Evolutionary conservation across 1,140 invertebrate genomes (phyloP), one percentile per base, ranked within the genome.

Genomic region (Zaprionus kolodkinae): DNA sequence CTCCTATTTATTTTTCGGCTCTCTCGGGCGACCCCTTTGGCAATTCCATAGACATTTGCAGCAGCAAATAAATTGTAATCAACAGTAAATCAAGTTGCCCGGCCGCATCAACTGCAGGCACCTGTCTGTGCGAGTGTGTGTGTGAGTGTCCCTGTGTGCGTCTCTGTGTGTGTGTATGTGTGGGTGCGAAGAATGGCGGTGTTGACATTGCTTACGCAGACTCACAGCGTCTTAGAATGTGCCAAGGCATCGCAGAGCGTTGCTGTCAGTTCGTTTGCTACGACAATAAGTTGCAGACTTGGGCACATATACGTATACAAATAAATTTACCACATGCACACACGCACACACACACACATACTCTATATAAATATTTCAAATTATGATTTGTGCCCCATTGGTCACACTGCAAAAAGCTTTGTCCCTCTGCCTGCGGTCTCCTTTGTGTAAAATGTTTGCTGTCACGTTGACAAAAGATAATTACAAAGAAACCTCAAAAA

Each of bases 331-430:
- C 52, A 45, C 17, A 56, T 15, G 21, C 43, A 45, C n/a, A 7
- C 56, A 69, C 38, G 21, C 43, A 45, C n/a, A 7, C 56, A 35
- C 43, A 45, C n/a, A 7, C 56, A 69, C 38, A 15, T 61, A 40
- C 48, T 25, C 43, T 66, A 65, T 69, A 52, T 63, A 78, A 48
- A 89, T 84, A 88, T 84, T 81, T 88, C 60, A 89, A 89, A 88
- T 81, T 88, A 88, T 89, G 85, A 88, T 88, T 85, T 81, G 66
- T 88, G 85, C 66, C 17, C 45, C 85, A 48, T 88, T 88, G 77
- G 74, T 72, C 78, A 72, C 71, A 88, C 40, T 40, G 13, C 38
- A 40, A 30, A 30, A 30, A 30, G 27, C 27, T 30, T 30, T 30
- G 27, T 30, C 27, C 27, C 27, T 30, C 27, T 21, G 27, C 4